Percentiles rank a stretch among this genome's conserved stretches.
Evolutionary conservation across 2,113 vertebrate species (phyloP).

Genomic region (Chlorodrepanis virens): DNA sequence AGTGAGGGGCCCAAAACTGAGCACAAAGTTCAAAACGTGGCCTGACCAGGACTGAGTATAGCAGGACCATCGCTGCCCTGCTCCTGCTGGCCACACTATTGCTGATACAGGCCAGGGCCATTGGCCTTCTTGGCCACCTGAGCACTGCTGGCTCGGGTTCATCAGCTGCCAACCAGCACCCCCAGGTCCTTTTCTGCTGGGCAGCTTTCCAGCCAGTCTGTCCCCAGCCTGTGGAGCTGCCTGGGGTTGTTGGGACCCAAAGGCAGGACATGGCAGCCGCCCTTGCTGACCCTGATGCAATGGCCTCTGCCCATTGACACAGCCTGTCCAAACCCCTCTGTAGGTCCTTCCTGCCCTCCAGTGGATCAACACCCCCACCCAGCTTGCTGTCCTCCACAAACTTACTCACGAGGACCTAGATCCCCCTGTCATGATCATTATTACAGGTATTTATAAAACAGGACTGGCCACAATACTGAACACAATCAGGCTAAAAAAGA

Average conservation of each 20-base stretch:
- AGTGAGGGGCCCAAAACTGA: background rate
- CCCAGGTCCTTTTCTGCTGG: background rate
- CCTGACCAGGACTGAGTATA: fast-evolving
- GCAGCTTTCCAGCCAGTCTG: background rate
- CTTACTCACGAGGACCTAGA: background rate
- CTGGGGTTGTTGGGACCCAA: too few species aligned
- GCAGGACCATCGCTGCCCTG: fast-evolving
- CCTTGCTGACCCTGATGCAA: background rate
- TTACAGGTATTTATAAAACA: background rate
- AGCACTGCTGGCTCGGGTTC: background rate
- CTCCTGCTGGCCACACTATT: background rate
- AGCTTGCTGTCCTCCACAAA: background rate
- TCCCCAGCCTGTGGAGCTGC: background rate
- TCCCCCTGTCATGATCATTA: background rate
- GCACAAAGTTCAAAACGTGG: fast-evolving
- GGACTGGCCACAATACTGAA: background rate
- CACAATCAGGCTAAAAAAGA: background rate
- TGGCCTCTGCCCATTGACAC: background rate
- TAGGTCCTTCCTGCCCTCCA: background rate
- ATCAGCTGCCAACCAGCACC: fast-evolving
- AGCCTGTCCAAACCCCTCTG: background rate
- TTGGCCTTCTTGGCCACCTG: background rate
- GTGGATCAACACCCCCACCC: background rate
- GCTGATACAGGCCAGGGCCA: background rate
- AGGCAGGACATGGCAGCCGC: background rate